Evolutionary conservation across 2,888 invertebrate species (phyloP).

Genomic region (Leptinotarsa juncta): DNA sequence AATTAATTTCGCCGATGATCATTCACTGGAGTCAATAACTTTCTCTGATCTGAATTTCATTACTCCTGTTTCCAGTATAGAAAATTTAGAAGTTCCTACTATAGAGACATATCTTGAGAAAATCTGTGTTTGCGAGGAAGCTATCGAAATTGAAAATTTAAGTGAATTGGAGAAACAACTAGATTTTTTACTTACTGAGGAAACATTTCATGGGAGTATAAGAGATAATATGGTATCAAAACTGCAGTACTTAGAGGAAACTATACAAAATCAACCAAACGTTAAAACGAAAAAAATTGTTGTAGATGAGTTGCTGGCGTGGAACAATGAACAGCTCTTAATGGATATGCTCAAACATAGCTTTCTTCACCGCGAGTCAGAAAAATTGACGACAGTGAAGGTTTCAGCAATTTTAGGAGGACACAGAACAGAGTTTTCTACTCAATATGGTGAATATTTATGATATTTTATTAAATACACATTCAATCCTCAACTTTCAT

Average conservation of each 20-base stretch:
- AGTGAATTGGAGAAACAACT: conserved; percentile 42
- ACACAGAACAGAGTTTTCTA: conserved; percentile 52
- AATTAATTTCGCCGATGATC: not conserved
- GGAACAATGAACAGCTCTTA: conserved; percentile 68
- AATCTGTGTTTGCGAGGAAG: conserved; percentile 45
- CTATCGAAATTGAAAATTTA: conserved; percentile 39
- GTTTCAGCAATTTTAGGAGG: conserved; percentile 56
- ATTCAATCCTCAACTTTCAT: too few relatives aligned
- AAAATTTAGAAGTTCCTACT: not conserved
- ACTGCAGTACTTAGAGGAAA: conserved; percentile 34
- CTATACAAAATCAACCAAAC: conserved; percentile 26
- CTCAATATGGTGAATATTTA: conserved; percentile 46
- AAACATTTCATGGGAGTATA: conserved; percentile 45
- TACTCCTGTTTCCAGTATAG: conserved; percentile 1
- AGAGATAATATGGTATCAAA: conserved; percentile 39
- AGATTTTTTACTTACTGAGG: conserved; percentile 37
- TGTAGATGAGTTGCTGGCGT: conserved; percentile 61
- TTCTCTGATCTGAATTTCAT: conserved; percentile 2
- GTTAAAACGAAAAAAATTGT: conserved; percentile 49
- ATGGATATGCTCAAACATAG: conserved; percentile 68
- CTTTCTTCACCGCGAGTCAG: conserved; percentile 65
- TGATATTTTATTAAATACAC: too few relatives aligned
- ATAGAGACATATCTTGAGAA: conserved; percentile 21
- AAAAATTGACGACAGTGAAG: conserved; percentile 57
- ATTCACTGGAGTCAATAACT: not conserved